A percentile compares a stretch with the other conserved stretches of the same genome.
Conservation (phyloP, 1,140 invertebrate genomes). For the Eueides isabella region DNA sequence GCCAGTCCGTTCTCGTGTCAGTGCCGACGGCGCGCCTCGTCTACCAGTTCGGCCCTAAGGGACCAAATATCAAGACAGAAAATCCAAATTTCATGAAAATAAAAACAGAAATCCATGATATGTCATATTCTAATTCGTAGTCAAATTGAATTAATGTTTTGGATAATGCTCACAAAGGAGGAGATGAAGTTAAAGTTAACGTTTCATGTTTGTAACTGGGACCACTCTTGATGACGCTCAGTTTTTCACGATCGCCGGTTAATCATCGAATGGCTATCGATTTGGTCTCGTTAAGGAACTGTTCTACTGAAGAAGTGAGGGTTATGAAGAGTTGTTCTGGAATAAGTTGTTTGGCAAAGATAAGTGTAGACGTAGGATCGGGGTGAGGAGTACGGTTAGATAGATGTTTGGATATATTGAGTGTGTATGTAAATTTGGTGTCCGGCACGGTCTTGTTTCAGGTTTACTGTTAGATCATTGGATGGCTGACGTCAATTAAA, state of each 20-base stretch:
- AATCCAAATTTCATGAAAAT: slow-evolving; percentile 85
- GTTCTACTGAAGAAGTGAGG: neutral
- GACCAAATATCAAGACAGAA: slow-evolving; percentile 87
- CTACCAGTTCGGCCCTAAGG: slow-evolving; percentile 93
- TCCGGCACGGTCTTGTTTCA: slow-evolving; percentile 50
- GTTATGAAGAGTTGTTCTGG: slow-evolving; percentile 36
- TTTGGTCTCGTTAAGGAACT: too few relatives aligned
- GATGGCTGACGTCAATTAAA: slow-evolving; percentile 74
- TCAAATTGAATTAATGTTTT: slow-evolving; percentile 39
- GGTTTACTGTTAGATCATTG: slow-evolving; percentile 58
- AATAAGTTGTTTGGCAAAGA: slow-evolving; percentile 43
- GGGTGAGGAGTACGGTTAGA: slow-evolving; percentile 41
- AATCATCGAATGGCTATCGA: too few relatives aligned
- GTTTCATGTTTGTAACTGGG: slow-evolving; percentile 40
- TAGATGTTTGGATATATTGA: slow-evolving; percentile 56
- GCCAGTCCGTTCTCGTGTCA: slow-evolving; percentile 90
- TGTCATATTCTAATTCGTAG: slow-evolving; percentile 49
- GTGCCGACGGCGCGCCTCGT: slow-evolving; percentile 92
- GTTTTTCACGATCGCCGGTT: neutral
- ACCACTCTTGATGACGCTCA: slow-evolving; percentile 26
- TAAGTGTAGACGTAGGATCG: slow-evolving; percentile 39
- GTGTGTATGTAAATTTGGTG: slow-evolving; percentile 57
- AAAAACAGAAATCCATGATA: slow-evolving; percentile 62
- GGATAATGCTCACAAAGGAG: slow-evolving; percentile 42
- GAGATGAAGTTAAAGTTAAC: slow-evolving; percentile 42